Conservation (phyloP, 2,797 vertebrate species). For the Gorsachius magnificus region DNA sequence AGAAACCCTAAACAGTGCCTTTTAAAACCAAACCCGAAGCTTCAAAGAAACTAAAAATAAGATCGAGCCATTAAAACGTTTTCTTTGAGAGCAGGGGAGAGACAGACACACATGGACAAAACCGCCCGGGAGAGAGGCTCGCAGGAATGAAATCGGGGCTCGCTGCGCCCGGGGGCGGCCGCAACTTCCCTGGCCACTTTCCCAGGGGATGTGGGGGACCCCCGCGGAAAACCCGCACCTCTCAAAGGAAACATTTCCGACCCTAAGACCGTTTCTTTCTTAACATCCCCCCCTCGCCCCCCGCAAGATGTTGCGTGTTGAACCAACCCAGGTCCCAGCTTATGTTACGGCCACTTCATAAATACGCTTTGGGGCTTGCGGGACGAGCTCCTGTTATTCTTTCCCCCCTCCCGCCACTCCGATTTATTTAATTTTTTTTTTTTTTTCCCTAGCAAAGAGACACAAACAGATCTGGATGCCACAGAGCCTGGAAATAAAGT, state of each 20-base stretch:
- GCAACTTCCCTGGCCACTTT: background rate
- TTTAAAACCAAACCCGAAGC: slow-evolving; percentile 44
- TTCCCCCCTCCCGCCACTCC: background rate
- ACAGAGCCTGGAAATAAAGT: slow-evolving; percentile 56
- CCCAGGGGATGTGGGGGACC: background rate
- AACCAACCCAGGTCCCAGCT: slow-evolving; percentile 20
- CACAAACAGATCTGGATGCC: background rate
- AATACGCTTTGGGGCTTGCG: slow-evolving; percentile 74
- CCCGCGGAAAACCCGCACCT: background rate
- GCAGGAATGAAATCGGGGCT: background rate
- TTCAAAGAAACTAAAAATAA: slow-evolving; percentile 57
- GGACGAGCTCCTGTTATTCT: background rate
- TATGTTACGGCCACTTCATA: slow-evolving; percentile 86
- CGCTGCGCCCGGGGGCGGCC: background rate
- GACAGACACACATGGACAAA: background rate
- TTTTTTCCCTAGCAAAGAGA: background rate
- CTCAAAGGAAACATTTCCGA: slow-evolving; percentile 13
- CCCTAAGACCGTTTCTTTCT: background rate
- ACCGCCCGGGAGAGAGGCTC: background rate
- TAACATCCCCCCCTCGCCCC: background rate
- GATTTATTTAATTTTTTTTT: background rate
- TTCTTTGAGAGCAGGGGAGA: slow-evolving; percentile 28
- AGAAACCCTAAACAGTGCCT: slow-evolving; percentile 79
- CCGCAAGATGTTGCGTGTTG: background rate
- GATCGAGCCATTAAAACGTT: slow-evolving; percentile 44